Evolutionary conservation across 2,888 invertebrate genomes (phyloP).

Genomic region (Ernsta delagoae): DNA sequence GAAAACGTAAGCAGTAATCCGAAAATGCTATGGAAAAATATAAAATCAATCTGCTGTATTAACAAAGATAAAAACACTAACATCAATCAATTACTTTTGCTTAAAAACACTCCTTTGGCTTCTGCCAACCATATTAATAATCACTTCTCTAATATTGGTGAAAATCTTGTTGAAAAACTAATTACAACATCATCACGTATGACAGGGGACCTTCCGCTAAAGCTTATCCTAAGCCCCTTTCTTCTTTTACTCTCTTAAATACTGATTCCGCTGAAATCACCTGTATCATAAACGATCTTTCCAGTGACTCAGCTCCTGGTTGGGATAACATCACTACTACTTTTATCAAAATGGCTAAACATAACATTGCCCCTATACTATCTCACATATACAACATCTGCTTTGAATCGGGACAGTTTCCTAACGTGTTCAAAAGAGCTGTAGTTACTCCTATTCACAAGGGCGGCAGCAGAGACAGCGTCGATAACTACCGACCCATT

Average conservation of each 20-base stretch:
- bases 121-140: neutral
- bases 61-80: neutral
- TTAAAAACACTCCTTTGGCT: neutral
- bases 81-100: neutral
- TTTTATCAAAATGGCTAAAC: constrained; percentile 6
- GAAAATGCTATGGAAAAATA: constrained; percentile 2
- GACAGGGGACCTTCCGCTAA: neutral
- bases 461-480: constrained; percentile 5
- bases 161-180: neutral
- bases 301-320: neutral
- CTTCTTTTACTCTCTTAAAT: neutral
- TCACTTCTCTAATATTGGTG: neutral
- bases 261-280: neutral
- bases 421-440: constrained; percentile 1
- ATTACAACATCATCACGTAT: neutral
- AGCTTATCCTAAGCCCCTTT: neutral
- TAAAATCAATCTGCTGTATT: neutral
- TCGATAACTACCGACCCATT: constrained; percentile 22
- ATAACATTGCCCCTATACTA: constrained; percentile 1
- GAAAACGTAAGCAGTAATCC: neutral
- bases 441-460: constrained; percentile 37
- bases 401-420: constrained; percentile 3
- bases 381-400: constrained; percentile 4
- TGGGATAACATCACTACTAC: constrained; percentile 8
- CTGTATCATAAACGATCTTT: neutral